Percentiles rank a stretch among this genome's conserved stretches.
Conservation (phyloP, 1,140 invertebrate species). For the Eciton burchellii region DNA sequence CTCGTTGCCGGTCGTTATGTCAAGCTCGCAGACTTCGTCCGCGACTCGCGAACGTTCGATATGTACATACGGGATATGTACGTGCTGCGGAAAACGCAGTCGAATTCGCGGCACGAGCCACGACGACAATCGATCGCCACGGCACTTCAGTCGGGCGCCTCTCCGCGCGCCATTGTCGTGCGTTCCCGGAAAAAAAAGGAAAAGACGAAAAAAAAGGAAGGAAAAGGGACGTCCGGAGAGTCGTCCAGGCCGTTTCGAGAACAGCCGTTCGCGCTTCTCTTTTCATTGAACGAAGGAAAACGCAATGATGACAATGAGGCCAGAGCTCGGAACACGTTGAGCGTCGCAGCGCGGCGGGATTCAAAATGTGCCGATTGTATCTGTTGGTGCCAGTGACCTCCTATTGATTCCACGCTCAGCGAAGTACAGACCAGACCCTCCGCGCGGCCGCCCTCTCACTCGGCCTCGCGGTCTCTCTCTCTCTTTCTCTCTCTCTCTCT, state of each 20-base stretch:
- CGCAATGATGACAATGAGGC: not conserved
- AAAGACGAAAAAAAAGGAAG: conserved; percentile 2
- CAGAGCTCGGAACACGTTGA: conserved; percentile 11
- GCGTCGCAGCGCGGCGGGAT: conserved; percentile 56
- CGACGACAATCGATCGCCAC: conserved; percentile 39
- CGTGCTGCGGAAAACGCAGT: conserved; percentile 42
- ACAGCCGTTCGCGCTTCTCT: not conserved
- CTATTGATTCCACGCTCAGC: conserved; percentile 84
- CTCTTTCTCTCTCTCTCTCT: not conserved
- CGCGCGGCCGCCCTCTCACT: conserved; percentile 37
- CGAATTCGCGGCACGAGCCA: conserved; percentile 24
- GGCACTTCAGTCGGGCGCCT: conserved; percentile 11
- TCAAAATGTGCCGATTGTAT: conserved; percentile 84
- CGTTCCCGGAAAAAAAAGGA: not conserved
- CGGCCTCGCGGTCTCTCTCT: conserved; percentile 1
- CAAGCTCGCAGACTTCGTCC: not conserved
- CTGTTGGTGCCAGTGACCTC: conserved; percentile 85
- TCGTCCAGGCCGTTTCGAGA: not conserved
- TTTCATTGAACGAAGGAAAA: not conserved
- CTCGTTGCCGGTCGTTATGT: not conserved
- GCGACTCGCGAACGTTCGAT: not conserved
- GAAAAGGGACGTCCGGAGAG: not conserved
- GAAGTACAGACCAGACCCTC: conserved; percentile 79
- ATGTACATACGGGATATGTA: too few species aligned
- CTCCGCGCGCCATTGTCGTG: conserved; percentile 10